Conservation (phyloP, 2,888 invertebrate genomes). For the Gymnocheta viridis region DNA sequence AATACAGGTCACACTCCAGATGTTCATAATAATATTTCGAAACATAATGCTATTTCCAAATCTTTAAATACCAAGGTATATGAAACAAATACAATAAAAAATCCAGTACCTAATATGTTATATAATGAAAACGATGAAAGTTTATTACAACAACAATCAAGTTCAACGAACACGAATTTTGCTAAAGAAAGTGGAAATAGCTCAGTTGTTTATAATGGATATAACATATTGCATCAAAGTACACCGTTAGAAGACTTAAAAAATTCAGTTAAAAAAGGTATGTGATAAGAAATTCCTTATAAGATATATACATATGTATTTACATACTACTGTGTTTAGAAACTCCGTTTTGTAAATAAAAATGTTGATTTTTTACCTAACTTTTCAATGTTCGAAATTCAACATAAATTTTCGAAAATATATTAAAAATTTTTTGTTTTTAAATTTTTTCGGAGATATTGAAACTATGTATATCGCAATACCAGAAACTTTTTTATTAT, state of each 20-base stretch:
- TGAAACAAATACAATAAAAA: not conserved
- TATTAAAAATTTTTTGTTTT: too few relatives aligned
- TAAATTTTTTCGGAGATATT: too few relatives aligned
- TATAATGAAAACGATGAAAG: not conserved
- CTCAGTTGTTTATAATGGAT: not conserved
- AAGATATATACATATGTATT: too few relatives aligned
- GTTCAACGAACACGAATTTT: not conserved
- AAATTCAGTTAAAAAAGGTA: constrained; percentile 17
- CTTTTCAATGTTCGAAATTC: too few relatives aligned
- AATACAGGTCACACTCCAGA: not conserved
- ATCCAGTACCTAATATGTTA: not conserved
- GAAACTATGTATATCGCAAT: too few relatives aligned
- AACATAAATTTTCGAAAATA: too few relatives aligned
- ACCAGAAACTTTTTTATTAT: too few relatives aligned
- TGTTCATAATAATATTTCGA: not conserved
- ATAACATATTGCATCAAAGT: not conserved
- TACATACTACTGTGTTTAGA: too few relatives aligned
- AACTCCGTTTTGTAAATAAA: too few relatives aligned
- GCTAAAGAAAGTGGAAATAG: not conserved
- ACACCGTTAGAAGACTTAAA: not conserved
- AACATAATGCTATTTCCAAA: not conserved
- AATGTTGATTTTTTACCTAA: too few relatives aligned
- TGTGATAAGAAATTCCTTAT: not conserved
- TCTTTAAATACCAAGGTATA: not conserved
- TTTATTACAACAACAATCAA: not conserved